Percentiles rank a stretch among this genome's conserved stretches.
Evolutionary conservation across 2,113 vertebrate genomes (phyloP).

Genomic region (Trinectes maculatus): DNA sequence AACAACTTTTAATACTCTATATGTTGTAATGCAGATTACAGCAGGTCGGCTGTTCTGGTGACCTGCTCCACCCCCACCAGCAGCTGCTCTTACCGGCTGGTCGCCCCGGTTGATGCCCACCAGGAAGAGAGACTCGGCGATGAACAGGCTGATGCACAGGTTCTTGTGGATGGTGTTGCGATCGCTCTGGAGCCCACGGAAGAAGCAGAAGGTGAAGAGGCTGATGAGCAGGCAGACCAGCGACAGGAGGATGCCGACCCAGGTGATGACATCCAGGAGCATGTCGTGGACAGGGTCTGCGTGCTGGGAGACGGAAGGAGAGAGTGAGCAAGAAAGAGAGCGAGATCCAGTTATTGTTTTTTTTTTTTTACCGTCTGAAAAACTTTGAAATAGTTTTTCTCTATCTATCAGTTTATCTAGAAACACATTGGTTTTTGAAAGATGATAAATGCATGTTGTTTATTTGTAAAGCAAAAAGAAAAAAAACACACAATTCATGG

Average conservation of each 20-base stretch:
- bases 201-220: slow-evolving; percentile 99
- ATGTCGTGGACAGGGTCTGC: slow-evolving; percentile 91
- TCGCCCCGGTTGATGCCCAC: slow-evolving; percentile 96
- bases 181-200: slow-evolving; percentile 96
- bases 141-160: slow-evolving; percentile 95
- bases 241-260: slow-evolving; percentile 98
- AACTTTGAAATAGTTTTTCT: too few species aligned
- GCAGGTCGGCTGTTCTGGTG: too few species aligned
- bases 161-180: slow-evolving; percentile 99
- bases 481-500: neutral
- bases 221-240: slow-evolving; percentile 98
- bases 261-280: slow-evolving; percentile 95
- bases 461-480: neutral
- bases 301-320: slow-evolving; percentile 78
- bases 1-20: neutral
- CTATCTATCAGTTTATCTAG: neutral
- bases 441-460: neutral
- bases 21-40: neutral
- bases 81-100: slow-evolving; percentile 89
- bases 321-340: neutral
- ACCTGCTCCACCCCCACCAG: too few species aligned
- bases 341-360: neutral
- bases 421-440: neutral
- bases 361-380: too few species aligned
- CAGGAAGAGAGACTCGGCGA: slow-evolving; percentile 96